Evolutionary conservation across 2,888 invertebrate species (phyloP), one percentile per base, ranked within the genome.

Genomic region (Neoscelio sp.): DNA sequence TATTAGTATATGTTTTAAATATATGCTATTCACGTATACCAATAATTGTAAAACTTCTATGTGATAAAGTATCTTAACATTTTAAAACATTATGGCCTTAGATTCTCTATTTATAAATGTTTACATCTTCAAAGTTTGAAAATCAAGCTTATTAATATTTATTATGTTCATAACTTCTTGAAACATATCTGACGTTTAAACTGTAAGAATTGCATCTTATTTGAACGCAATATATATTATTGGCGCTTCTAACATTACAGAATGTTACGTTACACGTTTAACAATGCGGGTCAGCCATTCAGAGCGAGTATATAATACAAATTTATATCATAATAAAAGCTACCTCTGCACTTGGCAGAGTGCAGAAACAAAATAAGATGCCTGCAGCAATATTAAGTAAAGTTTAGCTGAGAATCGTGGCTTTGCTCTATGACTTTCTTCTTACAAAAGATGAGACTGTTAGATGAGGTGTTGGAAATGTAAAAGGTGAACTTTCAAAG

Each of bases 261-360:
- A 58, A 58, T 42, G 35, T 46, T 38, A 30, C 56, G 30, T 56
- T 48, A 38, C 38, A 44, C 65, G 38, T 13, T 62, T 65, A 65
- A 74, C 56, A 67, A 67, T 75, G 40, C 74, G 50, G 60, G 67
- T 60, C 74, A 58, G 56, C 33, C 38, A 56, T 46, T 56, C 8
- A 48, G 12, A 12, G 46, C 18, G 6, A 20, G 12, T 15, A 42
- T 18, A 60, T 33, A 56, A 71, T 62, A 30, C 26, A 60, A 44
- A 52, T 62, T 60, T 60, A 50, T 60, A 23, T 20, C 17, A 50
- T 15, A 60, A 52, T 60, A 52, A 71, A 71, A 60, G 56, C 48
- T 20, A 13, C n/a, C 10, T 2, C 56, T 54, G 54, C 6, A 15
- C 44, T 52, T 30, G 26, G 17, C 35, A 38, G 13, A 20, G 12